phyloP scores from a whole-genome alignment of 1,140 invertebrate species.

The Nasonia vitripennis region DNA sequence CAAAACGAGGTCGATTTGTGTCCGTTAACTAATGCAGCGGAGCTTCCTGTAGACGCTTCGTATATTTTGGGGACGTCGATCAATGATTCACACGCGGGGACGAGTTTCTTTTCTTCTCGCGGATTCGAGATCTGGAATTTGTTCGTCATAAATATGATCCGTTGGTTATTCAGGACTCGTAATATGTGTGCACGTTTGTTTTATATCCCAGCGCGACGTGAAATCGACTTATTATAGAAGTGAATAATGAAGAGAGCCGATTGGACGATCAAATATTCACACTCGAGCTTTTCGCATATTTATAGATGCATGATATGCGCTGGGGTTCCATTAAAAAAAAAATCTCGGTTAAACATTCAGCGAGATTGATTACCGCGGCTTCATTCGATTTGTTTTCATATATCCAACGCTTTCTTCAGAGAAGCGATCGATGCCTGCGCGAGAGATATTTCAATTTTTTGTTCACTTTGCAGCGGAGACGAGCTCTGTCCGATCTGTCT shows the following conservation, averaged over 20 bases:
- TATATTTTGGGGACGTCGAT: too few relatives aligned
- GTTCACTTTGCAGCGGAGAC: neutral
- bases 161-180: neutral
- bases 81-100: too few relatives aligned
- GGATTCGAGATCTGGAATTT: neutral
- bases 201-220: neutral
- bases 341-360: neutral
- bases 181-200: neutral
- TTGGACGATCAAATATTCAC: neutral
- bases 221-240: neutral
- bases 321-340: neutral
- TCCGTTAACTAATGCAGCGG: too few relatives aligned
- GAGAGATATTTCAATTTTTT: too few relatives aligned
- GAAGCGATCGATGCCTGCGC: too few relatives aligned
- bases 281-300: neutral
- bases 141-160: neutral
- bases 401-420: neutral
- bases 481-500: slow-evolving; percentile 66
- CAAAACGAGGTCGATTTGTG: neutral
- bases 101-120: too few relatives aligned
- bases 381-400: too few relatives aligned
- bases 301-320: neutral
- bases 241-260: slow-evolving; percentile 2
- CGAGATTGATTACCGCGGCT: too few relatives aligned
- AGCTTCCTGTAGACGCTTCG: too few relatives aligned